A percentile compares a stretch with the other conserved stretches of the same genome.
phyloP scores from a whole-genome alignment of 1,140 invertebrate species.

The Anastatus disparis region DNA sequence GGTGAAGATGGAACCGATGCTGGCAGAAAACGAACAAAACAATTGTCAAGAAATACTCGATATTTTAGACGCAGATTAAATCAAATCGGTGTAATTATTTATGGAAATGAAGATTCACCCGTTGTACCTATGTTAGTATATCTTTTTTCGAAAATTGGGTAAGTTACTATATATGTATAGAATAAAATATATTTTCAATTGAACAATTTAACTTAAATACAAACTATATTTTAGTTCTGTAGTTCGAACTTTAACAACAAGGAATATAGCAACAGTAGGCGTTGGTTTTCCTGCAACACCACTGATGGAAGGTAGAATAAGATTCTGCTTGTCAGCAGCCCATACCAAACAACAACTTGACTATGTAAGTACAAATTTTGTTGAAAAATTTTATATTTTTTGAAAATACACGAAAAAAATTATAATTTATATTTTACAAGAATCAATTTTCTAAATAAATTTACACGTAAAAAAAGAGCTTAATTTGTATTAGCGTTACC shows the following conservation, averaged over 20 bases:
- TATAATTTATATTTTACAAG: no score
- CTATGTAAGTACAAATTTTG: constrained; percentile 73
- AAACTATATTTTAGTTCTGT: constrained; percentile 72
- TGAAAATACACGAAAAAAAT: no score
- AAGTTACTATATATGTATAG: constrained; percentile 54
- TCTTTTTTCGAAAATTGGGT: constrained; percentile 93
- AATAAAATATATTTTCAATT: no score
- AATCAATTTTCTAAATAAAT: not conserved
- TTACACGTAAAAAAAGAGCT: no score
- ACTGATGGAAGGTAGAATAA: constrained; percentile 90
- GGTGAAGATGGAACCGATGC: constrained; percentile 83
- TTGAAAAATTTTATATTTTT: not conserved
- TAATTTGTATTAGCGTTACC: no score
- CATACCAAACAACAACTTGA: constrained; percentile 97
- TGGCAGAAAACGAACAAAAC: constrained; percentile 78
- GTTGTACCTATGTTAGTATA: constrained; percentile 96
- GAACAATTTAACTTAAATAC: not conserved
- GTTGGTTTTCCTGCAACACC: constrained; percentile 99
- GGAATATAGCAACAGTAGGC: constrained; percentile 91
- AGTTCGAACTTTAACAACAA: constrained; percentile 82
- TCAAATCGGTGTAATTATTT: constrained; percentile 93
- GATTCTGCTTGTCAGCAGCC: constrained; percentile 96
- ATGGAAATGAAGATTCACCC: constrained; percentile 96
- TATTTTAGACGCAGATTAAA: constrained; percentile 89
- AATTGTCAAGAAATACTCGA: constrained; percentile 84